A percentile compares a stretch with the other conserved stretches of the same genome.
Evolutionary conservation across 2,888 invertebrate genomes (phyloP).

Genomic region (Beris chalybata): DNA sequence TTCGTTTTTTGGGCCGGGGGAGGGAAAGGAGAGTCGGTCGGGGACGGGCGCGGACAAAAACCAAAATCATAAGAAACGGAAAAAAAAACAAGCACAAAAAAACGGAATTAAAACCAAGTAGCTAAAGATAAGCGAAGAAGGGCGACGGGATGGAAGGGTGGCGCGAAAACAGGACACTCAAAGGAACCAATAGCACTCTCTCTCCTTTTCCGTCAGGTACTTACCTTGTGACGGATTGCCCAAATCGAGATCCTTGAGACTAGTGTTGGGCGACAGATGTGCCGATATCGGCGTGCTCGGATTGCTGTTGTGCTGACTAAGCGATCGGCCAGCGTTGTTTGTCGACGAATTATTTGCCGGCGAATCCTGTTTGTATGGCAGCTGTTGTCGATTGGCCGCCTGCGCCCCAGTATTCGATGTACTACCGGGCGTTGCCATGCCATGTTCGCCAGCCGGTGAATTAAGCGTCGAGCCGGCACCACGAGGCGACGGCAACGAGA

Average conservation of each 20-base stretch:
- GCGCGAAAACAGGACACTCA: background rate
- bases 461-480: conserved; percentile 65
- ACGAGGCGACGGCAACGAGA: conserved; percentile 74
- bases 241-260: conserved; percentile 52
- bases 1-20: conserved; percentile 44
- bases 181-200: conserved; percentile 2
- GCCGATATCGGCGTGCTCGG: conserved; percentile 72
- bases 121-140: background rate
- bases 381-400: conserved; percentile 40
- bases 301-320: conserved; percentile 66
- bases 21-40: background rate
- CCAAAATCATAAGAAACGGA: conserved; percentile 30
- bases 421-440: conserved; percentile 43
- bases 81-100: conserved; percentile 22
- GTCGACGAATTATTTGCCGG: conserved; percentile 53
- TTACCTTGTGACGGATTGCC: conserved; percentile 32
- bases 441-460: conserved; percentile 67
- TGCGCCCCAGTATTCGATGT: background rate
- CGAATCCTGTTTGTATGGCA: conserved; percentile 64
- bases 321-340: conserved; percentile 36
- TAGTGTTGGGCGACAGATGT: conserved; percentile 63
- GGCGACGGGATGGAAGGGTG: background rate
- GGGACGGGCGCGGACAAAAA: conserved; percentile 24
- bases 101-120: background rate
- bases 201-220: background rate